Evolutionary conservation across 2,797 vertebrate species (phyloP).

Genomic region (Acridotheres tristis): DNA sequence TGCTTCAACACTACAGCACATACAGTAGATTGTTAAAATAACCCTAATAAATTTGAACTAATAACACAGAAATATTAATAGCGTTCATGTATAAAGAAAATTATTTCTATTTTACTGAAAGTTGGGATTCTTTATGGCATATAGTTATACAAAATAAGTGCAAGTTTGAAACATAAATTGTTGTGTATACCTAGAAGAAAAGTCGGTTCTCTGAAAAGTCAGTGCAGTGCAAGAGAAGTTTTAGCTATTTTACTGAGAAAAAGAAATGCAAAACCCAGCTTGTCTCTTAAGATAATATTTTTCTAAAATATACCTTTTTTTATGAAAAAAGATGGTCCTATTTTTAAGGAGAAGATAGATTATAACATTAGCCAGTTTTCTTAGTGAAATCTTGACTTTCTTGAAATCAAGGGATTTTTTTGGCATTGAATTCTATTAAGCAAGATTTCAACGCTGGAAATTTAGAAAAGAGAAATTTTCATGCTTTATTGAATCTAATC

Average conservation of each 20-base stretch:
- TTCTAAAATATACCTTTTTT: neutral
- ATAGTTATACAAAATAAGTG: neutral
- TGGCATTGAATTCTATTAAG: neutral
- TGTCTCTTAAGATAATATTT: neutral
- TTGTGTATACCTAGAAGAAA: neutral
- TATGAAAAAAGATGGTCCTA: neutral
- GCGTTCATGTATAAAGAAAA: neutral
- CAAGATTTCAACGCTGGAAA: neutral
- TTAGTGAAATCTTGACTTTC: neutral
- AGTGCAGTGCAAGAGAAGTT: neutral
- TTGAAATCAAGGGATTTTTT: neutral
- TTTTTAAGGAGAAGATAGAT: neutral
- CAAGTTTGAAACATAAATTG: neutral
- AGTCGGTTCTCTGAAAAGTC: neutral
- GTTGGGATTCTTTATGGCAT: neutral
- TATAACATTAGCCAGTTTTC: neutral
- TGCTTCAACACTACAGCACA: neutral
- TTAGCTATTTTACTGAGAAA: neutral
- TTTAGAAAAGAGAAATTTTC: neutral
- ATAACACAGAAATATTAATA: neutral
- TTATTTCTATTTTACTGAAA: neutral
- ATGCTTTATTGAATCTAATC: neutral
- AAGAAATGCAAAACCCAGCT: neutral
- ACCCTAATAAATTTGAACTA: neutral
- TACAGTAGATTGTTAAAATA: neutral